Evolutionary conservation across 2,113 vertebrate species (phyloP).

Genomic region (Brienomyrus longianalis): DNA sequence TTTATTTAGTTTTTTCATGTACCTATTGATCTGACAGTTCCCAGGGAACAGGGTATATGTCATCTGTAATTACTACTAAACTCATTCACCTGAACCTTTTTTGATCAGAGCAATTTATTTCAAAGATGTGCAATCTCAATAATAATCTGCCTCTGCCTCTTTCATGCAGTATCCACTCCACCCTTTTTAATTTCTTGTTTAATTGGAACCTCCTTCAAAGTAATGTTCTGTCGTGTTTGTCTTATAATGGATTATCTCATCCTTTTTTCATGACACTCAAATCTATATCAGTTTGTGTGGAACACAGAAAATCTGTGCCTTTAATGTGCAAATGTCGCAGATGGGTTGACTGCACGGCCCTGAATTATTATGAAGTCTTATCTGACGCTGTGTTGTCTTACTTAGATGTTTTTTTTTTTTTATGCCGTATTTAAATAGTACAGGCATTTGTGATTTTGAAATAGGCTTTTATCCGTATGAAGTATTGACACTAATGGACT

Average conservation of each 20-base stretch:
- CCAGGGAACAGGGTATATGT: not conserved
- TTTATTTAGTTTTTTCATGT: not conserved
- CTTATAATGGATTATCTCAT: slow-evolving; percentile 1
- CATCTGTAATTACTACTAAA: not conserved
- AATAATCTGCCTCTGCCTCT: not conserved
- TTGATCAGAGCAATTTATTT: not conserved
- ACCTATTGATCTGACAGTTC: not conserved
- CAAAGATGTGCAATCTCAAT: not conserved
- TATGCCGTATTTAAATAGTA: not conserved
- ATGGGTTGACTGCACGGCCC: not conserved
- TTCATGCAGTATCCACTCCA: not conserved
- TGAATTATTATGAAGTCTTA: not conserved
- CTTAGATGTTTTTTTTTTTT: not conserved
- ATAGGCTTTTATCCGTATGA: not conserved
- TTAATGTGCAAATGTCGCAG: not conserved
- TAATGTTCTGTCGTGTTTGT: not conserved
- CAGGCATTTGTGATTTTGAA: not conserved
- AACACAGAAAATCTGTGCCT: not conserved
- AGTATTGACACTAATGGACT: not conserved
- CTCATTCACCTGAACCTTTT: not conserved
- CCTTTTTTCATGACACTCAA: not conserved
- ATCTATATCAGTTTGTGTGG: slow-evolving; percentile 14
- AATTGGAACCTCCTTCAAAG: not conserved
- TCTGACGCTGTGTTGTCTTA: not conserved
- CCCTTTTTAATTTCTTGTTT: not conserved